Conservation (phyloP, 2,113 vertebrate species). For the Zapus hudsonius region DNA sequence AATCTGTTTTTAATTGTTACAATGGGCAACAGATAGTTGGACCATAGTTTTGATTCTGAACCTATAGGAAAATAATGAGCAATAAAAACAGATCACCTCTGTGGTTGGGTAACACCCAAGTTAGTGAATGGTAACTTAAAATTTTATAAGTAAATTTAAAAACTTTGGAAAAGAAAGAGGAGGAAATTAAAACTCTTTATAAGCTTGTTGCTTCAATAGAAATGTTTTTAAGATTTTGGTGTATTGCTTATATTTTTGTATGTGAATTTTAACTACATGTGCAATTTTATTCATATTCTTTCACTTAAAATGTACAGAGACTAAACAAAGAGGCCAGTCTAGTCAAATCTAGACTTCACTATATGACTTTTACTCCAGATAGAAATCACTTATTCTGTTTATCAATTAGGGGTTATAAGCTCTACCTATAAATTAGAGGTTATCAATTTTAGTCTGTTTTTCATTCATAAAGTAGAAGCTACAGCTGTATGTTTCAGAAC, state of each 20-base stretch:
- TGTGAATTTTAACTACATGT: not conserved
- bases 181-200: not conserved
- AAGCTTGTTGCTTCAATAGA: not conserved
- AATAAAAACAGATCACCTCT: not conserved
- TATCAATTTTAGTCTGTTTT: not conserved
- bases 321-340: not conserved
- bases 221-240: slow-evolving; percentile 24
- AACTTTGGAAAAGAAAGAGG: slow-evolving; percentile 24
- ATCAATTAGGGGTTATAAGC: not conserved
- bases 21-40: not conserved
- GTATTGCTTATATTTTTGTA: slow-evolving; percentile 21
- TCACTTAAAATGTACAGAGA: not conserved
- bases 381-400: not conserved
- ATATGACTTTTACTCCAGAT: not conserved
- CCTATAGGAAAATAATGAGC: not conserved
- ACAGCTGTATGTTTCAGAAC: not conserved
- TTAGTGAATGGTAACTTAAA: slow-evolving; percentile 9
- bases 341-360: not conserved
- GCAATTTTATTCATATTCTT: not conserved
- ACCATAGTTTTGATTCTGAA: slow-evolving; percentile 2
- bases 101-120: not conserved
- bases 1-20: not conserved
- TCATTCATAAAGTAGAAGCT: not conserved
- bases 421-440: not conserved
- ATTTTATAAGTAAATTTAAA: not conserved